These are phyloP conservation scores for Pseudorhombus dupliciocellatus DNA, from an alignment of 2,113 vertebrate species.

Conservation along the genomic window DNA sequence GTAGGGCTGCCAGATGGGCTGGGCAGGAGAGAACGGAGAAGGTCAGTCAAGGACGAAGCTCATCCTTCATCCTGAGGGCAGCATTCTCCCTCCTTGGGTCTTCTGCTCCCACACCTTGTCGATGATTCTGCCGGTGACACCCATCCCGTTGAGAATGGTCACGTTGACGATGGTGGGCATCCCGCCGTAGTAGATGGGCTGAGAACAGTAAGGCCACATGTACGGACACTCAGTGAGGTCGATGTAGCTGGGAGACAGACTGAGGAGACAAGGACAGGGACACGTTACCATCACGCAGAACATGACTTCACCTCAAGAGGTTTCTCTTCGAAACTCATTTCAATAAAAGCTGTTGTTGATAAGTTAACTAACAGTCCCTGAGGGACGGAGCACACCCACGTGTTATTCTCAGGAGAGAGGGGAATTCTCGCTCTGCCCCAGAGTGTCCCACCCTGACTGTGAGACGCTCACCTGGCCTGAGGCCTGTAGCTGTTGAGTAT, in stretches of 20 bases:
- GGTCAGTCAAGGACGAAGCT: background rate
- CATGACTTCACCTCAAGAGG: background rate
- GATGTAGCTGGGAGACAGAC: constrained; percentile 96
- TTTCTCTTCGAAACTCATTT: too few relatives aligned
- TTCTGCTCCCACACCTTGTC: constrained; percentile 89
- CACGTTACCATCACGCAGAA: background rate
- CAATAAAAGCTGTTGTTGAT: too few relatives aligned
- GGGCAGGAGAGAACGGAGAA: constrained; percentile 13
- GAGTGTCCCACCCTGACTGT: too few relatives aligned
- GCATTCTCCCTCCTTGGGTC: background rate
- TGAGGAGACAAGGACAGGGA: constrained; percentile 58
- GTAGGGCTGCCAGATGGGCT: constrained; percentile 99
- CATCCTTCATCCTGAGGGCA: background rate
- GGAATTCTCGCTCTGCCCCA: too few relatives aligned
- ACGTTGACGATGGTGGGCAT: constrained; percentile 98
- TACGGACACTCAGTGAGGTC: constrained; percentile 98
- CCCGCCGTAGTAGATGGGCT: constrained; percentile 98
- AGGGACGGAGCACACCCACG: too few relatives aligned
- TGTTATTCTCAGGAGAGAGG: too few relatives aligned
- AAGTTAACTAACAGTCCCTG: too few relatives aligned
- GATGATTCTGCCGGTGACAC: constrained; percentile 94
- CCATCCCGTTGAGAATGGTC: constrained; percentile 98
- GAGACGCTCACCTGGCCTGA: constrained; percentile 88
- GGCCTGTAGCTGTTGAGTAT: constrained; percentile 97
- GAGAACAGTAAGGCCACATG: constrained; percentile 99